Conservation (phyloP, 2,888 invertebrate species). For the Xylocampa areola region DNA sequence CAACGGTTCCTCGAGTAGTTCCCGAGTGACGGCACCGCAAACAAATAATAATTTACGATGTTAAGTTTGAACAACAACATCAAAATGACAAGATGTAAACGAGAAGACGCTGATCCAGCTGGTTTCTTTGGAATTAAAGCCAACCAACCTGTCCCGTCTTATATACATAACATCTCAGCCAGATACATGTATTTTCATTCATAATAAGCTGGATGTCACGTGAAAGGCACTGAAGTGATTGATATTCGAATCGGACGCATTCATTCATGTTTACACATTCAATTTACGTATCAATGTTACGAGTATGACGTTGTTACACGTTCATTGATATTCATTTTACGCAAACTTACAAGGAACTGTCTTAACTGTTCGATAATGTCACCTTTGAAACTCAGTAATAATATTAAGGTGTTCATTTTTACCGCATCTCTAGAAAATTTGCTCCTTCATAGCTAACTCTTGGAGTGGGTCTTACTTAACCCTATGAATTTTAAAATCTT, state of each 20-base stretch:
- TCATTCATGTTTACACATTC: constrained; percentile 19
- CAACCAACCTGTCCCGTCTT: not conserved
- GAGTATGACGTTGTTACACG: constrained; percentile 8
- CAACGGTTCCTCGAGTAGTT: constrained; percentile 18
- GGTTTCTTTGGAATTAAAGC: not conserved
- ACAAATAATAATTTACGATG: constrained; percentile 22
- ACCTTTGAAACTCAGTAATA: not conserved
- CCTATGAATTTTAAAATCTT: not conserved
- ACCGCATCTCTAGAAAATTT: not conserved
- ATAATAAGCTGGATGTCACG: constrained; percentile 1
- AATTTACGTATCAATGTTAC: constrained; percentile 16
- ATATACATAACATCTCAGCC: not conserved
- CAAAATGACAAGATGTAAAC: not conserved
- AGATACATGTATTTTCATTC: constrained; percentile 18
- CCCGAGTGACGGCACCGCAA: constrained; percentile 17
- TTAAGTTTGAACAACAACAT: constrained; percentile 11
- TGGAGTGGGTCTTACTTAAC: not conserved
- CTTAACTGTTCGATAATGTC: not conserved
- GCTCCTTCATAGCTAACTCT: not conserved
- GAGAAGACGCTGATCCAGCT: not conserved
- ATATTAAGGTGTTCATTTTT: not conserved
- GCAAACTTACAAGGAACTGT: not conserved
- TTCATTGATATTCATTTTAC: constrained; percentile 9
- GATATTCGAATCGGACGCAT: constrained; percentile 22
- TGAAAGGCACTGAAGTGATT: constrained; percentile 17